phyloP scores from a whole-genome alignment of 2,113 vertebrate species.

The Barbus barbus region DNA sequence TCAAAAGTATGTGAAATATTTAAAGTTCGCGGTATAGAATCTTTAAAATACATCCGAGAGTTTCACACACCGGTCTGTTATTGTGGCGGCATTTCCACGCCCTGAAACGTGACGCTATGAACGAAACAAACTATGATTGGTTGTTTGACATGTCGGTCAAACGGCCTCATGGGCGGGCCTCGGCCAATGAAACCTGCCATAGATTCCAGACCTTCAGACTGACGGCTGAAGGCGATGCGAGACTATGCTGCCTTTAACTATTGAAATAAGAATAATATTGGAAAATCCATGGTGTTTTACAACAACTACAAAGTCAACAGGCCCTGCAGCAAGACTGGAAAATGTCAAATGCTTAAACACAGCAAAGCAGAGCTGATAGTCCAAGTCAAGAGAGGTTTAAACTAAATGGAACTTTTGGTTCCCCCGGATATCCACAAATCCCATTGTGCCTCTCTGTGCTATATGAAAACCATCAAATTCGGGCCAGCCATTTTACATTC shows the following conservation, averaged over 20 bases:
- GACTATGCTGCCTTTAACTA: not conserved
- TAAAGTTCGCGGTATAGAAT: no score
- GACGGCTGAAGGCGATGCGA: no score
- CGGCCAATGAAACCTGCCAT: no score
- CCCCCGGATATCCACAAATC: not conserved
- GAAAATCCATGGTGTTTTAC: not conserved
- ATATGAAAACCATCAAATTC: not conserved
- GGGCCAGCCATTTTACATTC: not conserved
- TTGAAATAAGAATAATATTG: not conserved
- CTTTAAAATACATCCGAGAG: no score
- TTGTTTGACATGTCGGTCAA: no score
- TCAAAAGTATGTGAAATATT: no score
- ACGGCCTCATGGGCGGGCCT: no score
- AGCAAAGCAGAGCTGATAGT: not conserved
- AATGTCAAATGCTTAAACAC: not conserved
- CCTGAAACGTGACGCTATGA: no score
- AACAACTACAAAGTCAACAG: not conserved
- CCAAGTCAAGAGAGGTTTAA: not conserved
- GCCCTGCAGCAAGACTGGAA: not conserved
- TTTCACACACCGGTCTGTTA: no score
- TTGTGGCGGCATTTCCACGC: no score
- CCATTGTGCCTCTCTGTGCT: not conserved
- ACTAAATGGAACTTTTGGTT: not conserved
- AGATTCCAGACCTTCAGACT: no score
- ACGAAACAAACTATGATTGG: no score